Percentiles rank a stretch among this genome's conserved stretches.
These are phyloP conservation scores for Hesperophylax magnus DNA, from an alignment of 1,140 invertebrate species.

Conservation along the genomic window DNA sequence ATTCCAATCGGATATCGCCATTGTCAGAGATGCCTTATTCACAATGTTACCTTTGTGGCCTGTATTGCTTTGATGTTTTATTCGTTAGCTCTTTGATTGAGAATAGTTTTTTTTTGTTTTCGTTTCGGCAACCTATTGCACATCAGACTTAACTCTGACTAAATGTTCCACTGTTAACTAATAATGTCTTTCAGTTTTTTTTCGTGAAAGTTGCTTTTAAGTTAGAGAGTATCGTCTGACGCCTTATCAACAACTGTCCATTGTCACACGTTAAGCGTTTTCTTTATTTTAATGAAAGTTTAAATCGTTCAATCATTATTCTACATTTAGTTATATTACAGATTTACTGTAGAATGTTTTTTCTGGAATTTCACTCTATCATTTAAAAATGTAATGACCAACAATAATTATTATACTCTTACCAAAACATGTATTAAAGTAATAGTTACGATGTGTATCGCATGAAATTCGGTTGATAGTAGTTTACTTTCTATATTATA, in stretches of 20 bases:
- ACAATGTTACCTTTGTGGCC: slow-evolving; percentile 13
- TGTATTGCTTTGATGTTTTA: slow-evolving; percentile 26
- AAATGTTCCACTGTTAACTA: too few species aligned
- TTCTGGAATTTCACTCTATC: too few species aligned
- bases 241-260: not conserved
- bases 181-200: not conserved
- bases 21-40: slow-evolving; percentile 17
- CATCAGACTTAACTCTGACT: not conserved
- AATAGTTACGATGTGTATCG: too few species aligned
- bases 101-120: slow-evolving; percentile 8
- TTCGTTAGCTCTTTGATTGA: slow-evolving; percentile 19
- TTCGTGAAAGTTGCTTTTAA: not conserved
- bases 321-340: too few species aligned
- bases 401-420: too few species aligned
- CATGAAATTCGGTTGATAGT: too few species aligned
- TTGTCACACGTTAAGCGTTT: not conserved
- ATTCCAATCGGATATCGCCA: slow-evolving; percentile 6
- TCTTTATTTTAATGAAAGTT: not conserved
- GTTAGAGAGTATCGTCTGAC: not conserved
- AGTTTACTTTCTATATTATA: too few species aligned
- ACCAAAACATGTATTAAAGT: too few species aligned
- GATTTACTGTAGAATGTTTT: too few species aligned
- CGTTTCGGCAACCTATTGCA: not conserved
- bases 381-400: too few species aligned
- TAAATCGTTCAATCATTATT: not conserved